Evolutionary conservation across 1,140 invertebrate genomes (phyloP).

Genomic region (Pseudoatta argentina): DNA sequence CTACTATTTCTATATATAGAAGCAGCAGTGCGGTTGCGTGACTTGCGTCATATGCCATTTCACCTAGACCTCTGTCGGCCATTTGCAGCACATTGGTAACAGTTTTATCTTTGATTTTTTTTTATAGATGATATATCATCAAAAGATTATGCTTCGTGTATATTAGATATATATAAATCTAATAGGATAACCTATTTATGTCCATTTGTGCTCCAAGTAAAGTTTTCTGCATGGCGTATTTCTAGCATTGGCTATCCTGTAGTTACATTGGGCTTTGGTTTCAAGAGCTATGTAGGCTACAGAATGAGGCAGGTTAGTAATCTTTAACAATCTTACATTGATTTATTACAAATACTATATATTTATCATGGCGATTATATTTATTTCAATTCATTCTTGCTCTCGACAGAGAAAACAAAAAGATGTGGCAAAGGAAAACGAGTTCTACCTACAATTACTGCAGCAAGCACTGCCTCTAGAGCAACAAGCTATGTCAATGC

Average conservation of each 20-base stretch:
- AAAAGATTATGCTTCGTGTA: constrained; percentile 32
- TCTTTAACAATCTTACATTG: constrained; percentile 47
- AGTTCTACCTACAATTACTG: constrained; percentile 97
- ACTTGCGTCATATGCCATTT: constrained; percentile 95
- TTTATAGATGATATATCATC: not conserved
- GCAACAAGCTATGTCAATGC: constrained; percentile 88
- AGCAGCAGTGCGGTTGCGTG: constrained; percentile 94
- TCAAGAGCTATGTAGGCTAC: constrained; percentile 97
- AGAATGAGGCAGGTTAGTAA: constrained; percentile 92
- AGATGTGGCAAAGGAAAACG: constrained; percentile 97
- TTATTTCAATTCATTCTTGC: constrained; percentile 61
- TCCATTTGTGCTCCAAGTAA: not conserved
- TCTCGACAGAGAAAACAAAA: constrained; percentile 93
- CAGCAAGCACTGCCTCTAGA: constrained; percentile 95
- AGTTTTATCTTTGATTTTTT: constrained; percentile 70
- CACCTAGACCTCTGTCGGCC: constrained; percentile 98
- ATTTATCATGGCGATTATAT: not conserved
- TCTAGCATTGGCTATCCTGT: constrained; percentile 98
- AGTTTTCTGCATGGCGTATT: constrained; percentile 66
- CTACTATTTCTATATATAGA: constrained; percentile 98
- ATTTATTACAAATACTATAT: not conserved
- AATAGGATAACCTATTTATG: not conserved
- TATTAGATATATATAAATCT: not conserved
- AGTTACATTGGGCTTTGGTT: constrained; percentile 98
- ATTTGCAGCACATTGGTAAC: constrained; percentile 98